Base-by-base conservation (phyloP, 2,888 invertebrate genomes). In the Mesochorus sp. region DNA sequence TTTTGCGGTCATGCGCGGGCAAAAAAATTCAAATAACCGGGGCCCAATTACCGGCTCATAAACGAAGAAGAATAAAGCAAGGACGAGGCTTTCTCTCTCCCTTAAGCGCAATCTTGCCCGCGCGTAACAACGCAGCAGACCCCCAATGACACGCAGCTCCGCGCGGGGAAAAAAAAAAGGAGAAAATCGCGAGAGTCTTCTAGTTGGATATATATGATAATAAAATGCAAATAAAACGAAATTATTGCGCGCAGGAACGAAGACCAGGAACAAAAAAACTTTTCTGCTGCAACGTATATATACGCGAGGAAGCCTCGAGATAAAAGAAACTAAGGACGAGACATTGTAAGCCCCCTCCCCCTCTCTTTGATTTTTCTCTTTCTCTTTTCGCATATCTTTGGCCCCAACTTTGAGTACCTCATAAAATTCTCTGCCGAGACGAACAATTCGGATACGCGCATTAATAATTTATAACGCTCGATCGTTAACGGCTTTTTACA, bases 31-130 rank as follows among this genome's bases (percentile, higher is more conserved):
- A 84, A 87, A 88, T 85, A 83, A 83, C 83, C 82, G 82, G 82
- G 83, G n/a, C n/a, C n/a, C 86, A 88, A 88, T 88, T 87, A 88
- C 85, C 83, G 83, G 84, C 83, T 84, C 85, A 85, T 88, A 87
- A 88, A 88, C 82, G 81, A 4, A 44, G 21, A 28, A 26, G 34
- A 10, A 44, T 76, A 82, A 81, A 78, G 82, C 81, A 77, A 80
- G 79, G 82, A 84, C 82, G 81, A 84, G 82, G 80, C 26, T 42
- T 28, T 14, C 24, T 34, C 61, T 44, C 12, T 81, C 82, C 81
- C 47, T 47, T 53, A 84, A 81, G 55, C 80, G 81, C 42, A 34
- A 19, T 21, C 55, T 55, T n/a, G 8, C 24, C 8, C 2, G 1
- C 21, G 10, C n/a, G 10, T n/a, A 2, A 2, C 21, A 31, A 44